Evolutionary conservation across 2,888 invertebrate species (phyloP).

Genomic region (Campoletis raptor): DNA sequence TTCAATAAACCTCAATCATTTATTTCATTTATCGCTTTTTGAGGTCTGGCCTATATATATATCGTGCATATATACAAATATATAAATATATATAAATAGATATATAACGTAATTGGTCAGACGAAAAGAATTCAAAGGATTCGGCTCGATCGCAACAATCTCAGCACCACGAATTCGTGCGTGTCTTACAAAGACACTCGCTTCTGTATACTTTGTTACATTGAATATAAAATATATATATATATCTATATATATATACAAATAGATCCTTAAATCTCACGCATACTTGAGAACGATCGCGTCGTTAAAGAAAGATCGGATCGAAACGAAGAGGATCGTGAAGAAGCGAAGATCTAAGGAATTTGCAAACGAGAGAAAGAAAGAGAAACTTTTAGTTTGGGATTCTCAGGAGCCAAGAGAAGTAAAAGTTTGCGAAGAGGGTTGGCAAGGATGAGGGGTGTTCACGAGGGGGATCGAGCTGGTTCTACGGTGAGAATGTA

Average conservation of each 20-base stretch:
- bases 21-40: slow-evolving; percentile 52
- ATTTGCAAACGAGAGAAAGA: slow-evolving; percentile 72
- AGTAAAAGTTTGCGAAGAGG: slow-evolving; percentile 23
- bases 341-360: slow-evolving; percentile 57
- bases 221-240: slow-evolving; percentile 4
- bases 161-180: slow-evolving; percentile 59
- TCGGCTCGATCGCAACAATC: slow-evolving; percentile 57
- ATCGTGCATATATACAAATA: not conserved
- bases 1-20: slow-evolving; percentile 62
- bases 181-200: slow-evolving; percentile 52
- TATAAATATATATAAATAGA: not conserved
- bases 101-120: slow-evolving; percentile 54
- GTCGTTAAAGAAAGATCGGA: slow-evolving; percentile 73
- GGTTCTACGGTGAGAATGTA: slow-evolving; percentile 63
- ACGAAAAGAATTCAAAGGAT: slow-evolving; percentile 71
- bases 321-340: slow-evolving; percentile 52
- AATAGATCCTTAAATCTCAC: slow-evolving; percentile 34
- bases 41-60: not conserved
- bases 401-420: slow-evolving; percentile 48
- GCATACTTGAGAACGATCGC: slow-evolving; percentile 55
- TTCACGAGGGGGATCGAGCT: slow-evolving; percentile 46
- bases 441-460: slow-evolving; percentile 35
- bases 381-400: slow-evolving; percentile 65
- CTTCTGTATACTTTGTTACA: slow-evolving; percentile 37
- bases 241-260: slow-evolving; percentile 20